Conservation (phyloP, 2,113 vertebrate genomes). For the Catharus bicknelli region DNA sequence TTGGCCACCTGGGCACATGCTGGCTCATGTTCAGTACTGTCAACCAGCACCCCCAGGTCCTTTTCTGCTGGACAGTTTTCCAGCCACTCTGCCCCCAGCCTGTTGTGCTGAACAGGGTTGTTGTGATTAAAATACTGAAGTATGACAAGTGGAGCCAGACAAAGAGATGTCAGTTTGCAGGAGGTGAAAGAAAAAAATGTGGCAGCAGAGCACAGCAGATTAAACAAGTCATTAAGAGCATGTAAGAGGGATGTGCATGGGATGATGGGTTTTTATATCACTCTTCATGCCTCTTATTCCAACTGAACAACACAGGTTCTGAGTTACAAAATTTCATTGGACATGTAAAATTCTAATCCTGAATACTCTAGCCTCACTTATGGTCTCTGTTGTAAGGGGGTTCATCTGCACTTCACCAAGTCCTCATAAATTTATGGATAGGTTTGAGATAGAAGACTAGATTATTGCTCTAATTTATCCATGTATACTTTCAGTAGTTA, state of each 20-base stretch:
- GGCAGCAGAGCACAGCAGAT: background rate
- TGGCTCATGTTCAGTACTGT: background rate
- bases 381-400: background rate
- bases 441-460: background rate
- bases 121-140: background rate
- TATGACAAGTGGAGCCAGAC: background rate
- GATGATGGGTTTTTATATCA: background rate
- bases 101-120: fast-evolving
- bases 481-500: background rate
- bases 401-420: background rate
- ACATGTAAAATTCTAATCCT: background rate
- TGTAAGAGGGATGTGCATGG: background rate
- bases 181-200: background rate
- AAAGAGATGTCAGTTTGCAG: background rate
- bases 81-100: background rate
- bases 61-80: background rate
- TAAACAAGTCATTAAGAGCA: background rate
- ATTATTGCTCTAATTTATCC: conserved; percentile 1
- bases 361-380: background rate
- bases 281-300: background rate
- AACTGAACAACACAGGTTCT: background rate
- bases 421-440: background rate
- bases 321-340: background rate
- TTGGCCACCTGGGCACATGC: background rate
- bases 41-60: background rate